These are phyloP conservation scores for Todiramphus saurophagus DNA, from an alignment of 2,113 vertebrate species.

Conservation along the genomic window DNA sequence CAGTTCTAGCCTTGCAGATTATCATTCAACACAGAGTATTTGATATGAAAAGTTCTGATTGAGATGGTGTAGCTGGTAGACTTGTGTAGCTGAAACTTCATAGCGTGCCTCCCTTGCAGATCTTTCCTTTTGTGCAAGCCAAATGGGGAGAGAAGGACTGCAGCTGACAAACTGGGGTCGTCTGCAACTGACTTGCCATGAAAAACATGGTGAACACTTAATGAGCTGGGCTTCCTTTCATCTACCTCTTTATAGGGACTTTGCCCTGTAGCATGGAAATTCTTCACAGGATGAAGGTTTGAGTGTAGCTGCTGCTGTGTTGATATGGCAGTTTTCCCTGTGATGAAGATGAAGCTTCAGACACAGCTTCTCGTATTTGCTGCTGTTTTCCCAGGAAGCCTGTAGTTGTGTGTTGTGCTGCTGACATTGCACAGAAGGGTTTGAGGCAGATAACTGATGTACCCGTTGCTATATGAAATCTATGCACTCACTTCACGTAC, in stretches of 20 bases:
- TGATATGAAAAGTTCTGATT: not conserved
- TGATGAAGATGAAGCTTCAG: not conserved
- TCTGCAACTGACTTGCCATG: not conserved
- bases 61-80: not conserved
- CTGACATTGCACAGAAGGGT: not conserved
- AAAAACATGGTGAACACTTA: not conserved
- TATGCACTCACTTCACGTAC: not conserved
- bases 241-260: not conserved
- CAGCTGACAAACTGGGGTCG: not conserved
- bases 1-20: not conserved
- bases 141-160: rapidly evolving
- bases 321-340: not conserved
- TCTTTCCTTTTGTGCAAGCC: not conserved
- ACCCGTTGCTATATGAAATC: not conserved
- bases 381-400: not conserved
- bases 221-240: not conserved
- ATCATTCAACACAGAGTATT: not conserved
- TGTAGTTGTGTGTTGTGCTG: not conserved
- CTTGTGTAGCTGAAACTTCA: not conserved
- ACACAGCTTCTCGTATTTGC: not conserved
- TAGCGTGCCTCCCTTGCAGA: not conserved
- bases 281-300: not conserved
- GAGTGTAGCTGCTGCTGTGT: not conserved
- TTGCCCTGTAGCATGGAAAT: not conserved
- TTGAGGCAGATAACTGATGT: not conserved